Evolutionary conservation across 2,113 vertebrate genomes (phyloP), one percentile per base, ranked within the genome.

Genomic region (Poecilia latipinna): DNA sequence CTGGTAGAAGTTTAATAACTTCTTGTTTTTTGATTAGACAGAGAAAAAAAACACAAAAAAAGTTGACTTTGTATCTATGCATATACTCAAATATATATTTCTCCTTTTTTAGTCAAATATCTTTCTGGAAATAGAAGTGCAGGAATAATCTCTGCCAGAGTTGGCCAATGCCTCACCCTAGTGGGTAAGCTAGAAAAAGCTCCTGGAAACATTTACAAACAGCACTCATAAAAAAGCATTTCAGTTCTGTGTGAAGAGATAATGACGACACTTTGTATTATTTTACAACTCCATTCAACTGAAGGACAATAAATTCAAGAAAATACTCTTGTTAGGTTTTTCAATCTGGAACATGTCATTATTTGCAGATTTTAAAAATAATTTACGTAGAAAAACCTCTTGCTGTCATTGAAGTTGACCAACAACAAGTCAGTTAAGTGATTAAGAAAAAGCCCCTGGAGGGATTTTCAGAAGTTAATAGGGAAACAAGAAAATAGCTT

Each of bases 161-260:
- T 54, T 73, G 62, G 39, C 57, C 28, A 22, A 26, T 80, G 65
- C 75, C 13, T 82, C 84, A 61, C 87, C 68, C 82, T 84, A 65
- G 74, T 82, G 79, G 82, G 51, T 11, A 13, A 69, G 15, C 33
- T 19, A 75, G 61, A 65, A 24, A 65, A 24, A 65, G 44, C 61
- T 31, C 8, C 22, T 10, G 17, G 31, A 64, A 17, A 35, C 22
- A 11, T 3, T 22, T 65, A 11, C 17, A 35, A 35, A n/a, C 63
- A 57, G 24, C 51, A 22, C 51, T 57, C 51, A n/a, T n/a, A 57
- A 57, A 57, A 57, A 8, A 10, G 0, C 22, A 24, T n/a, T 57
- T 57, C 24, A 11, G 22, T n/a, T 24, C 51, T 57, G 24, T 57
- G 22, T 6, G 51, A n/a, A 57, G 22, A 8, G 51, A 57, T 57